Conservation (phyloP, 2,113 vertebrate species). For the Orientallactaga bullata region DNA sequence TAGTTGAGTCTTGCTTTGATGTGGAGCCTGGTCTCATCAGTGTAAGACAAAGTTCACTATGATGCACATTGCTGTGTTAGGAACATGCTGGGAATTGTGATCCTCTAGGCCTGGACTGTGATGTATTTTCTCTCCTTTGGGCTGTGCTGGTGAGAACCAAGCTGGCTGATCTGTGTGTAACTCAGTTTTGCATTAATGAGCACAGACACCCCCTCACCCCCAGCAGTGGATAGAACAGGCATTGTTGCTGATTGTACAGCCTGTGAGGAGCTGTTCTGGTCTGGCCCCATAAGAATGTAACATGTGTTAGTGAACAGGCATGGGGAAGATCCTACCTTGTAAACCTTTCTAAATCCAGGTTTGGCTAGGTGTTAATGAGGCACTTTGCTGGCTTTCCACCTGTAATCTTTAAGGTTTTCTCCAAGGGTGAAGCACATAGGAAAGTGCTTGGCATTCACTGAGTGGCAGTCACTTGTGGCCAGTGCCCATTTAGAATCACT, state of each 20-base stretch:
- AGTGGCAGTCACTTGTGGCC: not conserved
- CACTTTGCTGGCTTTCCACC: not conserved
- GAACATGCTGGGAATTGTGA: not conserved
- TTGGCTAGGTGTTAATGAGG: not conserved
- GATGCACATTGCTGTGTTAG: not conserved
- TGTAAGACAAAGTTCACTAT: not conserved
- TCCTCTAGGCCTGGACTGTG: not conserved
- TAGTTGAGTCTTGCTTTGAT: not conserved
- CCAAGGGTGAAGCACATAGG: not conserved
- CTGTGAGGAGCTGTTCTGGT: not conserved
- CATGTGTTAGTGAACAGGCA: not conserved
- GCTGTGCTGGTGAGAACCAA: not conserved
- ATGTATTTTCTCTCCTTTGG: not conserved
- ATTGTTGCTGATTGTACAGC: not conserved
- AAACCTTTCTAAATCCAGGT: not conserved
- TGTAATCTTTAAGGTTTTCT: not conserved
- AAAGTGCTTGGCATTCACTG: accelerated
- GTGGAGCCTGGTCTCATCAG: not conserved
- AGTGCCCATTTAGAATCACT: not conserved
- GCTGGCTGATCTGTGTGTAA: not conserved
- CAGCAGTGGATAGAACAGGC: not conserved
- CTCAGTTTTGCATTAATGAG: not conserved
- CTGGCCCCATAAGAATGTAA: no score
- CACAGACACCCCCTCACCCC: not conserved
- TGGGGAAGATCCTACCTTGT: not conserved